Percentiles rank a stretch among this genome's conserved stretches.
Evolutionary conservation across 92 coral and sea anemone genomes (phyloP).

Genomic region (Paramuricea clavata): DNA sequence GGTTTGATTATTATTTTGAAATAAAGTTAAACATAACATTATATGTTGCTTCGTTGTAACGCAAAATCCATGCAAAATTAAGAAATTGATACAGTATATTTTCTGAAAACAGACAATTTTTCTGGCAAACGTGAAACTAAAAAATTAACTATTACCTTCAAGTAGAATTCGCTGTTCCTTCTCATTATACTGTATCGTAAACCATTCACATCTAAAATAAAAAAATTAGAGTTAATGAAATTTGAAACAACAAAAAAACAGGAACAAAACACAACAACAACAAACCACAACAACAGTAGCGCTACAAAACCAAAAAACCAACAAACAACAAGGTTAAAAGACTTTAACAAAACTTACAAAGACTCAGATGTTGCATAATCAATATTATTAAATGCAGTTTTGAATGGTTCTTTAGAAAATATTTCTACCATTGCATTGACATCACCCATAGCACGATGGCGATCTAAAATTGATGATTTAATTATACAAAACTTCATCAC

Average conservation of each 20-base stretch:
- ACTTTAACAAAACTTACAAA: slow-evolving; percentile 22
- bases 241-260: neutral
- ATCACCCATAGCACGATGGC: slow-evolving; percentile 99
- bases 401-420: slow-evolving; percentile 72
- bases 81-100: too few species aligned
- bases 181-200: slow-evolving; percentile 62
- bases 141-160: slow-evolving; percentile 70
- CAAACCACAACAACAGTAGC: too few species aligned
- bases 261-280: too few species aligned
- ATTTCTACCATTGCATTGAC: slow-evolving; percentile 91
- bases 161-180: slow-evolving; percentile 80
- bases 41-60: too few species aligned
- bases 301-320: neutral
- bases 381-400: slow-evolving; percentile 57
- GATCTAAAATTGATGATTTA: slow-evolving; percentile 17
- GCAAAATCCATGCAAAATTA: too few species aligned
- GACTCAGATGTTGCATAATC: neutral
- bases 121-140: too few species aligned
- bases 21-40: too few species aligned
- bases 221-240: too few species aligned
- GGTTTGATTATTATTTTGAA: too few species aligned
- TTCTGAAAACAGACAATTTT: too few species aligned
- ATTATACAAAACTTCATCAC: too few species aligned
- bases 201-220: slow-evolving; percentile 72
- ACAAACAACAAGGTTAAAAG: too few species aligned